phyloP scores from a whole-genome alignment of 2,113 vertebrate species.

The Tachycineta bicolor region DNA sequence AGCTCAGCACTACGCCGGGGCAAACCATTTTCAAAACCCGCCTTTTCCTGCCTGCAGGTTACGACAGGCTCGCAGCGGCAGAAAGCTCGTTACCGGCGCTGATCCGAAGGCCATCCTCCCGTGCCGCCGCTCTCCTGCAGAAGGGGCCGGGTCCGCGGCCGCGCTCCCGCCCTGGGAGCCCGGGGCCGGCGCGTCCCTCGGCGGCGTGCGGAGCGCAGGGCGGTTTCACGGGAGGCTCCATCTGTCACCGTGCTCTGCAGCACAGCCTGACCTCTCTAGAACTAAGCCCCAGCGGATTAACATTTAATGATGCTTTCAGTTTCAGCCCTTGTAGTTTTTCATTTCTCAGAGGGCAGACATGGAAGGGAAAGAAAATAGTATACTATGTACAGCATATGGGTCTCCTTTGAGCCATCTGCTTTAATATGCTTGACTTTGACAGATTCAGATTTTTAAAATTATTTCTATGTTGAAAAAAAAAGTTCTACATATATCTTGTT shows the following conservation, averaged over 20 bases:
- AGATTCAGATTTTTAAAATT: not conserved
- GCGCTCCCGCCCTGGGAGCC: not conserved
- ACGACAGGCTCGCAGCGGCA: not conserved
- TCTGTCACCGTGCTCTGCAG: conserved; percentile 48
- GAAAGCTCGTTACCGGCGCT: not conserved
- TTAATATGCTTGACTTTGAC: not conserved
- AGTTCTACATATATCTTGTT: not conserved
- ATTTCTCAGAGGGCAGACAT: not conserved
- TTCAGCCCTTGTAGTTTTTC: conserved; percentile 49
- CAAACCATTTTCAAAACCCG: not conserved
- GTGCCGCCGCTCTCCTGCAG: accelerated
- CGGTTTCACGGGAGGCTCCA: conserved; percentile 32
- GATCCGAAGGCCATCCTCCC: not conserved
- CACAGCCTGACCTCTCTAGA: conserved; percentile 39
- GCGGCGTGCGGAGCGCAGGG: not conserved
- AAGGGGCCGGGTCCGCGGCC: not conserved
- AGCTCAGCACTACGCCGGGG: not conserved
- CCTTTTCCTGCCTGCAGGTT: not conserved
- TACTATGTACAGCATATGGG: not conserved
- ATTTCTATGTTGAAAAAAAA: not conserved
- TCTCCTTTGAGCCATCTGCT: not conserved
- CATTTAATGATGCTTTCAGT: conserved; percentile 65
- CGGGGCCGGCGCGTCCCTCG: not conserved
- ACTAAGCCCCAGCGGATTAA: conserved; percentile 60
- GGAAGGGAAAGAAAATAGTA: not conserved